Evolutionary conservation across 1,140 invertebrate species (phyloP).

Genomic region (Aphelinus atriplicis): DNA sequence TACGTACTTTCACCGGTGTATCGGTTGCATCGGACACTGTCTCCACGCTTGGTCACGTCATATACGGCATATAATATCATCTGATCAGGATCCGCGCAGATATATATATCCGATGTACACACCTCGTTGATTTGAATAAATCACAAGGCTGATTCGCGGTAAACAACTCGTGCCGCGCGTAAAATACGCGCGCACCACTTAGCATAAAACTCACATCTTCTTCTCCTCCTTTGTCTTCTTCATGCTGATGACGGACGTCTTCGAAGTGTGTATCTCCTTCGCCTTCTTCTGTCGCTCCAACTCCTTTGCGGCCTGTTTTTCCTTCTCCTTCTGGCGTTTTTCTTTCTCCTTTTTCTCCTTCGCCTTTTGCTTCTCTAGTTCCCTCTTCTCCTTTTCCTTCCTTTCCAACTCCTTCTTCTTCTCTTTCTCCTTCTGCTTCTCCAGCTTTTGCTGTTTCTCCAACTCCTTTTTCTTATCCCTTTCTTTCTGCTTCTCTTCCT

Average conservation of each 20-base stretch:
- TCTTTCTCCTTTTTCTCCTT: conserved; percentile 31
- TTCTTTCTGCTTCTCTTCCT: conserved; percentile 36
- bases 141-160: conserved; percentile 17
- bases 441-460: neutral
- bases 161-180: conserved; percentile 16
- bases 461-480: conserved; percentile 16
- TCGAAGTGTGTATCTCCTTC: conserved; percentile 8
- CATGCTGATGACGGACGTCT: conserved; percentile 17
- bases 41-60: neutral
- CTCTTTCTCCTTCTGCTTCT: conserved; percentile 28
- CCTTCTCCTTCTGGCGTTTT: conserved; percentile 27
- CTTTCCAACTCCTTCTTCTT: conserved; percentile 33
- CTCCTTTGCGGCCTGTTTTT: conserved; percentile 1
- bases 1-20: neutral
- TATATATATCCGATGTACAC: neutral
- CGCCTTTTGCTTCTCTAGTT: conserved; percentile 20
- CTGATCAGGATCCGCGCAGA: conserved; percentile 5
- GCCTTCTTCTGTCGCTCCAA: conserved; percentile 10
- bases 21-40: neutral
- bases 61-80: conserved; percentile 1
- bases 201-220: conserved; percentile 21
- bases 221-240: neutral
- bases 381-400: conserved; percentile 2
- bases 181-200: neutral
- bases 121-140: neutral